These are phyloP conservation scores for Catharus ustulatus DNA, from an alignment of 2,797 vertebrate species.

Conservation along the genomic window DNA sequence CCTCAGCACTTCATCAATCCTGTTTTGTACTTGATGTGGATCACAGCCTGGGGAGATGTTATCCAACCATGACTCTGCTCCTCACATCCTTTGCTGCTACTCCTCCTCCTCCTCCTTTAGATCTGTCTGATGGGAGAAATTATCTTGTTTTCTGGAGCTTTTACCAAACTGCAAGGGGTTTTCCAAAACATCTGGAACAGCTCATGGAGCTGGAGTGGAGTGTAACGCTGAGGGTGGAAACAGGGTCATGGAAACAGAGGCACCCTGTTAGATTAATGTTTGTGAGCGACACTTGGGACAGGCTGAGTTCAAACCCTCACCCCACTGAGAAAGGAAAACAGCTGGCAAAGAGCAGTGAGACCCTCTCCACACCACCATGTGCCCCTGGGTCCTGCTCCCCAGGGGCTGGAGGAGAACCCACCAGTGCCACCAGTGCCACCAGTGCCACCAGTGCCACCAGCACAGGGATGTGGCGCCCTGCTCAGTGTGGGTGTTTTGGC, in stretches of 20 bases:
- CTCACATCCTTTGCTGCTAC: constrained; percentile 17
- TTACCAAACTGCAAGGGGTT: constrained; percentile 24
- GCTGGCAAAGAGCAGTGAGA: not conserved
- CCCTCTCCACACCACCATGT: not conserved
- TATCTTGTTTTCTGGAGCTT: constrained; percentile 25
- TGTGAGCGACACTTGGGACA: not conserved
- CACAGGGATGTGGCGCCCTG: not conserved
- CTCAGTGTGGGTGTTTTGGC: not conserved
- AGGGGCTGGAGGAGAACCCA: not conserved
- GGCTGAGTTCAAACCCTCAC: constrained; percentile 8
- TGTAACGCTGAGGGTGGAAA: constrained; percentile 44
- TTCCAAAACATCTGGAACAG: constrained; percentile 73
- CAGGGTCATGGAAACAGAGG: constrained; percentile 50
- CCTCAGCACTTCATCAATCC: not conserved
- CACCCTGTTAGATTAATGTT: constrained; percentile 47
- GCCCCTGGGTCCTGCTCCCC: not conserved
- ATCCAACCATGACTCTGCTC: not conserved
- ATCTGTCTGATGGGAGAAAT: constrained; percentile 32
- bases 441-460: too few species aligned
- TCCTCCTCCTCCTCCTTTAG: not conserved
- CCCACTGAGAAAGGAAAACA: not conserved
- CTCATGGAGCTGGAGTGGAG: constrained; percentile 49
- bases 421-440: not conserved
- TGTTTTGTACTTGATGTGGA: not conserved
- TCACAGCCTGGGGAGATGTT: not conserved